phyloP scores from a whole-genome alignment of 2,113 vertebrate genomes.

The Collichthys lucidus region DNA sequence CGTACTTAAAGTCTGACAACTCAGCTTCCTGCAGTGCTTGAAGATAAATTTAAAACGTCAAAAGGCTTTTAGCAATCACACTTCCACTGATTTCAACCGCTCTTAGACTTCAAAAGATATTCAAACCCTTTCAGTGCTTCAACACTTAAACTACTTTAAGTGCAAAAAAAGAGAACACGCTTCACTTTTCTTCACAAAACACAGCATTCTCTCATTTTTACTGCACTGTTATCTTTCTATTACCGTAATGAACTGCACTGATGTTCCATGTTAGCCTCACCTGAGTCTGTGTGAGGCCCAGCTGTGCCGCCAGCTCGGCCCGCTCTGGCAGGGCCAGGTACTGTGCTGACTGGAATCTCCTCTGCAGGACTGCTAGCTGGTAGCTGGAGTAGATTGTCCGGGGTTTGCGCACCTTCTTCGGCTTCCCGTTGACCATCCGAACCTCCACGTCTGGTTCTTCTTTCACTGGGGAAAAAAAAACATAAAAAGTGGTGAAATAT shows the following conservation, averaged over 20 bases:
- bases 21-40: too few relatives aligned
- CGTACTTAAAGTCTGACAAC: neutral
- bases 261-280: conserved; percentile 71
- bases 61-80: neutral
- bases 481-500: neutral
- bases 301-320: conserved; percentile 91
- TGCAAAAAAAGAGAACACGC: too few relatives aligned
- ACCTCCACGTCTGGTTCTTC: conserved; percentile 93
- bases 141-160: neutral
- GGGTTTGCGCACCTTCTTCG: conserved; percentile 95
- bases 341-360: conserved; percentile 94
- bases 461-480: conserved; percentile 82
- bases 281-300: conserved; percentile 97
- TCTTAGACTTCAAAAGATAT: neutral
- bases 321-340: conserved; percentile 94
- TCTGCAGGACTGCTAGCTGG: conserved; percentile 93
- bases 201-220: neutral
- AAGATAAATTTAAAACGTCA: neutral
- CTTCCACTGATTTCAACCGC: neutral
- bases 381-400: conserved; percentile 97
- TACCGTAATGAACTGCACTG: neutral
- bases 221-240: neutral
- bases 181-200: neutral
- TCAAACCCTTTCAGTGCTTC: neutral
- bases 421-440: conserved; percentile 95